Percentiles rank a stretch among this genome's conserved stretches.
Evolutionary conservation across 2,113 vertebrate species (phyloP).

Genomic region (Daubentonia madagascariensis): DNA sequence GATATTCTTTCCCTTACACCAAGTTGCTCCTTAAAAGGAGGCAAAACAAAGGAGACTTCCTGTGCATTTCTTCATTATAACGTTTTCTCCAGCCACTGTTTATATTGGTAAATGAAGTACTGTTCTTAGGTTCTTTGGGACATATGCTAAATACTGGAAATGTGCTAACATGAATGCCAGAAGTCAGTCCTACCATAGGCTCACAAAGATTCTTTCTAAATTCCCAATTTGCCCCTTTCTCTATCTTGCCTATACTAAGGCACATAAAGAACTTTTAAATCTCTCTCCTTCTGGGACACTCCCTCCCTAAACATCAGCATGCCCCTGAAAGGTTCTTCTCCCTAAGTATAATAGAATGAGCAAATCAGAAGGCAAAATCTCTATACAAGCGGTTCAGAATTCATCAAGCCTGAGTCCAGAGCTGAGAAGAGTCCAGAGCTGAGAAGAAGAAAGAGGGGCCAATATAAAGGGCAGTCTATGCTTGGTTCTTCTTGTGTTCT

Average conservation of each 20-base stretch:
- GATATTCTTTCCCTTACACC: not conserved
- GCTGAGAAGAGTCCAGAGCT: not conserved
- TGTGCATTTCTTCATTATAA: not conserved
- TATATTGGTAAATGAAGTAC: not conserved
- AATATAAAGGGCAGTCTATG: not conserved
- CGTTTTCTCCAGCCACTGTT: not conserved
- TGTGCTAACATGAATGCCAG: not conserved
- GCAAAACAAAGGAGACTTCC: not conserved
- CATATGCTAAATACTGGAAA: not conserved
- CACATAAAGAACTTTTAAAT: not conserved
- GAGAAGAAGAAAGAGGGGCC: not conserved
- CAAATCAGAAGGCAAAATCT: not conserved
- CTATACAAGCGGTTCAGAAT: not conserved
- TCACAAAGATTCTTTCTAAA: not conserved
- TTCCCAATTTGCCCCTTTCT: not conserved
- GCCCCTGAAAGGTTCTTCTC: not conserved
- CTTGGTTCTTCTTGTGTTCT: not conserved
- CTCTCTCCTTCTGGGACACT: not conserved
- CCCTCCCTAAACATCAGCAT: not conserved
- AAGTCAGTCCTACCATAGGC: not conserved
- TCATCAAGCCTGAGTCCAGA: not conserved
- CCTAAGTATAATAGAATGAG: not conserved
- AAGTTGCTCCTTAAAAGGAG: not conserved
- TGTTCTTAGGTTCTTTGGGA: not conserved
- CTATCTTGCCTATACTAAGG: not conserved